Evolutionary conservation across 2,113 vertebrate species (phyloP), one percentile per base, ranked within the genome.

Genomic region (Nestor notabilis): DNA sequence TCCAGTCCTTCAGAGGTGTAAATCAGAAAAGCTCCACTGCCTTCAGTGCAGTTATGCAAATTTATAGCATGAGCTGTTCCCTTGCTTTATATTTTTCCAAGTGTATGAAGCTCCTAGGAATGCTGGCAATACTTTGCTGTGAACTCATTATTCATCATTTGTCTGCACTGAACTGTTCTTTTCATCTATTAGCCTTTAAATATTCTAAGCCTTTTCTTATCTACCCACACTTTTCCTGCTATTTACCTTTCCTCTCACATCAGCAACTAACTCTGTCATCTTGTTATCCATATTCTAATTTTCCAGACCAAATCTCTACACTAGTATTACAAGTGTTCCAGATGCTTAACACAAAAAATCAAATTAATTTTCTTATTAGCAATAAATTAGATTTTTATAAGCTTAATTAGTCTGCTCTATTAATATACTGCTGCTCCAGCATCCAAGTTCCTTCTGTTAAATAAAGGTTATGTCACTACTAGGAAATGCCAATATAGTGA

Each of bases 351-450:
- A 95, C 85, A 88, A 58, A 94, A 78, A 95, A 85, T 78, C 47
- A 93, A 96, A 91, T 97, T 95, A 97, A 92, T 94, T 96, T 96
- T 97, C 95, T 96, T 78, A 85, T 90, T 93, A 87, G 68, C 53
- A 90, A 95, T 97, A 97, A 96, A 94, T 28, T 65, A 66, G 65
- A 87, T 95, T 97, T 98, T 94, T 94, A 90, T 96, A 97, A 97
- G 92, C 95, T 81, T 96, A 98, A 94, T 98, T 98, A 97, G 70
- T 65, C 46, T 92, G 37, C 61, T 68, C 29, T 93, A 84, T 96
- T 97, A 97, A 94, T 87, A 74, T 61, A 35, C 60, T 17, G 10
- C 70, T 52, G 4, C 12, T 96, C 61, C 71, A 86, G 18, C 69
- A 89, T 46, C 60, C 17, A 64, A 46, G 7, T 88, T 97, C 50